Evolutionary conservation across 2,113 vertebrate genomes (phyloP).

Genomic region (Pteronura brasiliensis): DNA sequence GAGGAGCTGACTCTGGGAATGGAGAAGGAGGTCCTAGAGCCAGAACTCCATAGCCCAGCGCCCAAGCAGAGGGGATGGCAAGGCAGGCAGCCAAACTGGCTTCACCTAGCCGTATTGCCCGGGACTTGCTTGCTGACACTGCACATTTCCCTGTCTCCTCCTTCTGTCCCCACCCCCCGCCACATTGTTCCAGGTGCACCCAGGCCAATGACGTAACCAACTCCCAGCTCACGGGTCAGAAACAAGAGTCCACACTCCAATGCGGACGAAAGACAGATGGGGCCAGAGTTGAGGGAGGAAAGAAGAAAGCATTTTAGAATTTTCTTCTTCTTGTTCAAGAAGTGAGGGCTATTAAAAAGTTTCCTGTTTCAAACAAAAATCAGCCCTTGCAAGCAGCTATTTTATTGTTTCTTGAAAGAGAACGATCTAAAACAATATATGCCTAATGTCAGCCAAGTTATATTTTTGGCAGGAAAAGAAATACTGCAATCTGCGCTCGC

Average conservation of each 20-base stretch:
- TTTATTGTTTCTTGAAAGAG: slow-evolving; percentile 21
- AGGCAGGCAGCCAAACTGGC: background rate
- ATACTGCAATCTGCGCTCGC: background rate
- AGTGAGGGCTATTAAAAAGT: background rate
- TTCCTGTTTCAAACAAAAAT: background rate
- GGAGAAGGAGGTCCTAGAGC: background rate
- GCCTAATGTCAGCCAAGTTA: background rate
- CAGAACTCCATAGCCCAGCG: background rate
- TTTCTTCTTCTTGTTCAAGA: background rate
- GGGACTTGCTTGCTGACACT: background rate
- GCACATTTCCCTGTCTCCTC: background rate
- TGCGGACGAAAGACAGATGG: background rate
- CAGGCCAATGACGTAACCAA: background rate
- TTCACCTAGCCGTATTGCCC: background rate
- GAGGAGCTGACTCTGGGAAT: background rate
- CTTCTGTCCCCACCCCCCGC: rapidly evolving
- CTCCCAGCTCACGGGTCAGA: background rate
- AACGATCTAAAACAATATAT: background rate
- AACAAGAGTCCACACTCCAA: background rate
- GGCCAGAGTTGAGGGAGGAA: background rate
- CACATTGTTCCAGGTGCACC: background rate
- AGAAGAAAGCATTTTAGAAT: background rate
- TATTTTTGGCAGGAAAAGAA: slow-evolving; percentile 17
- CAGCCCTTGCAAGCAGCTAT: background rate
- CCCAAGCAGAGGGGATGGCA: background rate